Conservation (phyloP, 2,113 vertebrate genomes). For the Perognathus longimembris region DNA sequence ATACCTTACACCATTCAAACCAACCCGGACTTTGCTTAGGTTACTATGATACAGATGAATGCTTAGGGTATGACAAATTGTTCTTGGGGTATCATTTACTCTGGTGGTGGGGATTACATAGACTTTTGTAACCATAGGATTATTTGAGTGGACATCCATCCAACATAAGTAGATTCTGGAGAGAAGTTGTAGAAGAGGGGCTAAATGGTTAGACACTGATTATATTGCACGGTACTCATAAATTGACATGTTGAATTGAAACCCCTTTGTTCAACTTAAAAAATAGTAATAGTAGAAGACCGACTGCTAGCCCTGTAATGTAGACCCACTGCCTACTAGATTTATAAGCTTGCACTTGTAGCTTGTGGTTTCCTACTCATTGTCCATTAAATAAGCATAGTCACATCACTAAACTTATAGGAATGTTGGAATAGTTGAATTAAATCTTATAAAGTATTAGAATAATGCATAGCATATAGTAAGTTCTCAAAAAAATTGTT, state of each 20-base stretch:
- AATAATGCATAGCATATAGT: neutral
- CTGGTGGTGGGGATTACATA: neutral
- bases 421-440: conserved; percentile 14
- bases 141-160: neutral
- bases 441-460: neutral
- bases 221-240: too few relatives aligned
- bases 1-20: neutral
- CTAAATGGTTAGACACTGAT: neutral
- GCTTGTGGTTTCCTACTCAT: neutral
- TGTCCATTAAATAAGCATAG: neutral
- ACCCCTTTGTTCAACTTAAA: too few relatives aligned
- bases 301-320: neutral
- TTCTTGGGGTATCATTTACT: neutral
- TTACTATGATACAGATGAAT: neutral
- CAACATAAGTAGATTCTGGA: neutral
- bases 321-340: neutral
- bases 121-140: neutral
- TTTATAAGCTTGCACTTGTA: neutral
- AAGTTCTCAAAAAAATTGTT: neutral
- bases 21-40: neutral
- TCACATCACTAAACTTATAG: neutral
- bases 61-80: neutral
- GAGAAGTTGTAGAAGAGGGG: neutral
- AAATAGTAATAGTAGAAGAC: too few relatives aligned
- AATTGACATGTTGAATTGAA: too few relatives aligned